Conservation (phyloP, 1,140 invertebrate species). For the Mesaphorura yosii region DNA sequence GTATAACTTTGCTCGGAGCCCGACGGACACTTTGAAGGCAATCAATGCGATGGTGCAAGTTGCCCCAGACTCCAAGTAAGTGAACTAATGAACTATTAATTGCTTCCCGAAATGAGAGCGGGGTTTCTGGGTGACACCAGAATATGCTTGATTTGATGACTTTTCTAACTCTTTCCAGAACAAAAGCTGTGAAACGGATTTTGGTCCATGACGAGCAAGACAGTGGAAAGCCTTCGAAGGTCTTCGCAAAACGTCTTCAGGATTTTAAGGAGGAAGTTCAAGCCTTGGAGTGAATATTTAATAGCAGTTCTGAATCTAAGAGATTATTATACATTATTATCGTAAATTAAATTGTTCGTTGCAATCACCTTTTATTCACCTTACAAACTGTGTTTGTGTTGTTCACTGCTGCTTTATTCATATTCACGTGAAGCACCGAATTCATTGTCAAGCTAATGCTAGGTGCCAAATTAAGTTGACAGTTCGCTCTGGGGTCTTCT, state of each 20-base stretch:
- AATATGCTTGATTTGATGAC: not conserved
- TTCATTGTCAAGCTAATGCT: too few species aligned
- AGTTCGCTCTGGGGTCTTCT: too few species aligned
- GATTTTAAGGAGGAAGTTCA: slow-evolving; percentile 19
- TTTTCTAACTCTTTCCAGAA: slow-evolving; percentile 8
- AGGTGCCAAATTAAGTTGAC: too few species aligned
- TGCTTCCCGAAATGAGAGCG: not conserved
- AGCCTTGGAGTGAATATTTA: too few species aligned
- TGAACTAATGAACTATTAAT: slow-evolving; percentile 6
- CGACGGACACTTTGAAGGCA: slow-evolving; percentile 36
- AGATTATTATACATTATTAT: too few species aligned
- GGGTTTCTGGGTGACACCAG: not conserved
- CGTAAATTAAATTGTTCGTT: too few species aligned
- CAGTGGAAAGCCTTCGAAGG: slow-evolving; percentile 17
- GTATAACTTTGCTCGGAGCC: slow-evolving; percentile 79
- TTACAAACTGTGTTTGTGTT: too few species aligned
- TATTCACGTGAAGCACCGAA: too few species aligned
- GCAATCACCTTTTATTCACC: too few species aligned
- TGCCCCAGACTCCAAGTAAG: slow-evolving; percentile 10
- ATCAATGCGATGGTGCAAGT: slow-evolving; percentile 30
- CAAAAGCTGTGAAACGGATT: slow-evolving; percentile 24
- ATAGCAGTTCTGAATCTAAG: too few species aligned
- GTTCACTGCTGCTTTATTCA: too few species aligned
- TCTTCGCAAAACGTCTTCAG: slow-evolving; percentile 25
- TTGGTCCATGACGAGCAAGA: slow-evolving; percentile 13